Base-by-base conservation (phyloP, 2,797 vertebrate species). In the Enteromius viviparus region DNA sequence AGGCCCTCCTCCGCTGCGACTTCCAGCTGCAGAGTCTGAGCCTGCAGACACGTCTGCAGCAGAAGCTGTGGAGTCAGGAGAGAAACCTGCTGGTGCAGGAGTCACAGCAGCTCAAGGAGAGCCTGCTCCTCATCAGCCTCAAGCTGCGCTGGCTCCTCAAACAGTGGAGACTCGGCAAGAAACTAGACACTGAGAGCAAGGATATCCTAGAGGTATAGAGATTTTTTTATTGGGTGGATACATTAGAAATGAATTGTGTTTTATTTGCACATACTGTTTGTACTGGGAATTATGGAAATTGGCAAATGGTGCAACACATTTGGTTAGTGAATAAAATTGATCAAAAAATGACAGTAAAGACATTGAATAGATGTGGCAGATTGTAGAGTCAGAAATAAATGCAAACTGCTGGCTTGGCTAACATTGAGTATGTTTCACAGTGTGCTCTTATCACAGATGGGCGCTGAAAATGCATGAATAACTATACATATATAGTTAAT, bases 81-180 rank as follows among this genome's bases (percentile, higher is more conserved):
- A 97, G 96, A 91, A 97, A 95, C 76, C 92, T 98, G 84, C 91
- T 99, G 89, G 94, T 98, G 42, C 97, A 98, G 89, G 98, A 99
- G 92, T 96, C 97, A 0, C 97, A 98, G 89, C 98, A 99, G 90
- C 97, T 99, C 88, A 97, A 97, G 89, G 97, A 99, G 90, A 96
- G 95, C 82, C 95, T 99, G 84, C 88, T 98, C 60, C 93, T 99
- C 87, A 96, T 98, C 90, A 98, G 97, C 92, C 97, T 98, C 94
- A 98, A 98, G 85, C 95, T 99, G 26, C 96, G 97, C 89, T 98
- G 97, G 96, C 98, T 98, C 91, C 96, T 99, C 90, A 98, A 97
- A 89, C 94, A 96, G 86, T 99, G 98, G 98, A 93, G 96, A 82
- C 95, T 97, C 85, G 97, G 97, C 90, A 96, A 96, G 91, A 93